phyloP scores from a whole-genome alignment of 2,888 invertebrate species.

The Mimas tiliae region DNA sequence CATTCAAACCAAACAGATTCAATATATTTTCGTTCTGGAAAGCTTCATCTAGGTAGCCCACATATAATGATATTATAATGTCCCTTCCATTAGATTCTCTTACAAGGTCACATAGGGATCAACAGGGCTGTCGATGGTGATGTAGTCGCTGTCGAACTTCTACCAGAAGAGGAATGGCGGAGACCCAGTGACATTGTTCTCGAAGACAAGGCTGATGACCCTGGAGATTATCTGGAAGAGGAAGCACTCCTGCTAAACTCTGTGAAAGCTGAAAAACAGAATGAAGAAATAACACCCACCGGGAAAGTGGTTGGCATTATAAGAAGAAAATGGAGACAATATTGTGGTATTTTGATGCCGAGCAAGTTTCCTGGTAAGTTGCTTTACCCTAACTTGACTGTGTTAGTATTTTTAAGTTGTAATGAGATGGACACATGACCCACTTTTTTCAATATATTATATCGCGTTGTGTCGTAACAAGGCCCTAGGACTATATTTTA shows the following conservation, averaged over 20 bases:
- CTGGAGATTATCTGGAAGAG: conserved; percentile 87
- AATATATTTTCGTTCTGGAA: no score
- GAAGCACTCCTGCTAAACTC: conserved; percentile 75
- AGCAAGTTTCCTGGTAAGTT: conserved; percentile 86
- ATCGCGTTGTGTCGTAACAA: no score
- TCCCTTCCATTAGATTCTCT: conserved; percentile 85
- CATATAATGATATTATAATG: neutral
- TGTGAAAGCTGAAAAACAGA: conserved; percentile 50
- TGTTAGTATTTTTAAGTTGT: no score
- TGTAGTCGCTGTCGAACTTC: conserved; percentile 94
- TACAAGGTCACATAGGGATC: conserved; percentile 93
- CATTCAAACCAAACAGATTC: no score
- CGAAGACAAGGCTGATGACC: conserved; percentile 90
- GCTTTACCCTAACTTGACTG: neutral
- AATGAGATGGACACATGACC: no score
- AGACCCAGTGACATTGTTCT: conserved; percentile 94
- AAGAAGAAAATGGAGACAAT: conserved; percentile 97
- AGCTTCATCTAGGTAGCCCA: no score
- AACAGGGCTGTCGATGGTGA: conserved; percentile 98
- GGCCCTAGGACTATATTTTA: no score
- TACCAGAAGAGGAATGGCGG: conserved; percentile 96
- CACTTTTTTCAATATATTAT: neutral
- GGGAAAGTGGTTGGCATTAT: conserved; percentile 94
- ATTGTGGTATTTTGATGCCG: conserved; percentile 96
- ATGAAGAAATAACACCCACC: conserved; percentile 77